These are phyloP conservation scores for Tuberolachnus salignus DNA, from an alignment of 2,888 invertebrate genomes.

Conservation along the genomic window DNA sequence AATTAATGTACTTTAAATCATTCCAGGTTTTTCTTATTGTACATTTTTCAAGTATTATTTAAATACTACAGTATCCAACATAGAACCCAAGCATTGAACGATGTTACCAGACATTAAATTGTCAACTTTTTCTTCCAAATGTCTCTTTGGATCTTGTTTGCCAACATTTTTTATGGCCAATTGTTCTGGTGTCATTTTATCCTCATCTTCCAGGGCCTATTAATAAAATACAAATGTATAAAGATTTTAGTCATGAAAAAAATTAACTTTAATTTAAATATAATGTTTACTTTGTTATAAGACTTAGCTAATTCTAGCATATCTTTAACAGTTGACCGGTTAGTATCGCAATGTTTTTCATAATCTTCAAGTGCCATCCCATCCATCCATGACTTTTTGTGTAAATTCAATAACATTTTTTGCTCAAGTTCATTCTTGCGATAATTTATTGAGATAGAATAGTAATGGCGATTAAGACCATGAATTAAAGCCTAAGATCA, in stretches of 20 bases:
- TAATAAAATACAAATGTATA: too few species aligned
- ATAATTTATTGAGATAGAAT: constrained; percentile 99
- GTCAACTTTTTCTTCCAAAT: constrained; percentile 98
- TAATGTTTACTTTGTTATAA: constrained; percentile 80
- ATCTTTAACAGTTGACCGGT: constrained; percentile 91
- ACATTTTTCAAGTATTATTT: constrained; percentile 67
- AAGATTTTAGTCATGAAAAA: not conserved
- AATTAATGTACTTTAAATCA: too few species aligned
- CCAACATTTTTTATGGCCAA: constrained; percentile 99
- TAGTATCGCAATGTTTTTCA: constrained; percentile 88
- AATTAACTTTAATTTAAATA: not conserved
- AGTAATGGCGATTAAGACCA: constrained; percentile 97
- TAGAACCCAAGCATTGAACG: constrained; percentile 95
- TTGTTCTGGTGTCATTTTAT: constrained; percentile 99
- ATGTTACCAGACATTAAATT: constrained; percentile 96
- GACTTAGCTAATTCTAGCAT: constrained; percentile 98
- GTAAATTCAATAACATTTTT: constrained; percentile 97
- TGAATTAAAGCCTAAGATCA: constrained; percentile 88
- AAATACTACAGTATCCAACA: constrained; percentile 92
- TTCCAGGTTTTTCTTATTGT: too few species aligned
- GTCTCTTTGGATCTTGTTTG: constrained; percentile 98
- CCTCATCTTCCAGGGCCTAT: constrained; percentile 94
- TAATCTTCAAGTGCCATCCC: constrained; percentile 90
- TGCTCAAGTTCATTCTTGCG: constrained; percentile 98
- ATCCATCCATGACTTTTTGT: constrained; percentile 99